phyloP scores from a whole-genome alignment of 2,113 vertebrate species.

The Boleophthalmus pectinirostris region DNA sequence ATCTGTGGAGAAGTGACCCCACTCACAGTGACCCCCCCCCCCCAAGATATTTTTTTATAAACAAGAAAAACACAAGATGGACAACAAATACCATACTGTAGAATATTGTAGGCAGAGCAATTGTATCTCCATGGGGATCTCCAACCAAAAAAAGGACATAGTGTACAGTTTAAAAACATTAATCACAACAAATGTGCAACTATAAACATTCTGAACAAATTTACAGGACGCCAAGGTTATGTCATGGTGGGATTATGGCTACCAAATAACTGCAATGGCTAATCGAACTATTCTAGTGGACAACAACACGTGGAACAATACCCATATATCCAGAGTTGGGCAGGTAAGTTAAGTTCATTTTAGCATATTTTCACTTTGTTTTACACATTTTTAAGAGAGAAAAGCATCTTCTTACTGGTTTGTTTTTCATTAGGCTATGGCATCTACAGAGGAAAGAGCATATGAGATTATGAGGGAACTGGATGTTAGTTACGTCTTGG shows the following conservation, averaged over 20 bases:
- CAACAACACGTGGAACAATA: constrained; percentile 99
- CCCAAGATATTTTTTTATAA: too few species aligned
- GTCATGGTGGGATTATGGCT: constrained; percentile 99
- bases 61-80: too few species aligned
- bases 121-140: too few species aligned
- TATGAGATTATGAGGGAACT: constrained; percentile 99
- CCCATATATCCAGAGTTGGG: constrained; percentile 95
- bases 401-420: background rate
- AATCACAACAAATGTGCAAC: too few species aligned
- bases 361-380: background rate
- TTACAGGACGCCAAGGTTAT: constrained; percentile 95
- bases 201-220: constrained; percentile 3
- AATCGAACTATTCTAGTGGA: constrained; percentile 98
- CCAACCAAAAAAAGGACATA: too few species aligned
- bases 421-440: constrained; percentile 86
- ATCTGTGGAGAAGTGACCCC: too few species aligned
- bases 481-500: constrained; percentile 96
- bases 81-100: too few species aligned
- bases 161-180: too few species aligned
- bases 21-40: too few species aligned
- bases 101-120: too few species aligned
- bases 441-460: constrained; percentile 94
- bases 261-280: constrained; percentile 98
- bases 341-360: constrained; percentile 83
- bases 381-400: background rate